Evolutionary conservation across 2,113 vertebrate genomes (phyloP), one percentile per base, ranked within the genome.

Genomic region (Pipa parva): DNA sequence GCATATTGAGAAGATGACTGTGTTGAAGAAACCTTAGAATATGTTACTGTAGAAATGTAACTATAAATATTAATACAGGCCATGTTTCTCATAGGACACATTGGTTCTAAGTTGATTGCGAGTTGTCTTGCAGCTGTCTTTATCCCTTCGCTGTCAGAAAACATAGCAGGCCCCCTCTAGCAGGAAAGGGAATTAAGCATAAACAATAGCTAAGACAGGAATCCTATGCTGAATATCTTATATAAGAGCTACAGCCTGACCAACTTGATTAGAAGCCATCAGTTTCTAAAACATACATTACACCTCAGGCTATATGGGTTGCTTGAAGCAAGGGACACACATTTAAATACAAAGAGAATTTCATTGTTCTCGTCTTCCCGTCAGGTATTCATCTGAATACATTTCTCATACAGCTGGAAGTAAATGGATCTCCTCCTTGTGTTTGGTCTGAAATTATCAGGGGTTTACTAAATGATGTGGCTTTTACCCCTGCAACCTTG

Each of bases 401-500:
- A 28, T 51, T 52, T 61, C n/a, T n/a, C 24, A 54, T 31, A 54
- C 33, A 45, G 55, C 31, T 58, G 36, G 55, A 13, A 70, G 36
- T 21, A 70, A 70, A 61, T 54, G 65, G 15, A 17, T 60, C 45
- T 70, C 66, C 42, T 55, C 52, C 50, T 58, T 29, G 52, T 54
- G 18, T 80, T 78, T 57, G 18, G 71, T 37, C 79, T 80, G 20
- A 73, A 72, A 39, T 74, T 78, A 83, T 88, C 87, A 73, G 84
- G 85, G 86, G 84, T 85, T 85, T 86, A 80, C 86, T 82, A 86
- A 83, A 76, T 79, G 63, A 17, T 60, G 77, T 82, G 87, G 82
- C 87, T 87, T 82, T 84, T 77, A 74, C 79, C 82, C 84, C 73
- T 75, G 87, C 88, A 86, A 78, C 85, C 86, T 89, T 84, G 87